Evolutionary conservation across 2,888 invertebrate genomes (phyloP), one percentile per base, ranked within the genome.

Genomic region (Drosophila pseudotakahashii): DNA sequence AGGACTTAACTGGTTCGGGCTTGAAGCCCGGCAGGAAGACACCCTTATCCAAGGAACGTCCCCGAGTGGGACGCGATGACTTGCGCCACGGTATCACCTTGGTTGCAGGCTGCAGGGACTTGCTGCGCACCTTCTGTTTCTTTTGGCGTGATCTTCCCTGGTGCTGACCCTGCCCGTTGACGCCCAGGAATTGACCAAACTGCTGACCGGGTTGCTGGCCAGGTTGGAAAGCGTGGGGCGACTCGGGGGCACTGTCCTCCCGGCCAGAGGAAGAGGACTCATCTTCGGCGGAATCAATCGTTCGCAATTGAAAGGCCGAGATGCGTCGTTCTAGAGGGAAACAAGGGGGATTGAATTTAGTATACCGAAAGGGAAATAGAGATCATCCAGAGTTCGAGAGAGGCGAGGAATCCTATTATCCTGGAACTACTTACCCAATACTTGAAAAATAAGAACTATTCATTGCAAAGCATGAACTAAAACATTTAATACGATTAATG

Each of bases 1-100:
- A 94, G 10, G 94, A 93, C 82, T 93, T 92, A 51, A 92, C 88
- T 45, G 92, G 91, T 54, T 90, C 91, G 2, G 91, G 90, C 55
- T 92, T 92, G 42, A 86, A 92, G 4, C 92, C 92, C 0, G 92
- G 92, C 30, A 90, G 75, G 79, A 92, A 91, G 23, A 91, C 89
- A 62, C 88, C 89, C 61, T 91, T 91, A 41, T 92, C 94, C 89
- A 94, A 58, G 89, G 94, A 89, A 87, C 92, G 76, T 89, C 91
- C 92, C 90, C 91, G 91, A 54, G 89, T 77, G 4, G 91, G 90
- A 45, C 90, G 89, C 11, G 90, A 89, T 2, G 91, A 81, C 67
- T 92, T 92, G 37, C 92, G 88, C 92, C 92, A 92, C 6, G 92
- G 92, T 9, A 91, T 88, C 36, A 90, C 57, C 60, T 90, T 90